Percentiles rank a stretch among this genome's conserved stretches.
Evolutionary conservation across 1,140 invertebrate species (phyloP).

Genomic region (Drosophila lacteicornis): DNA sequence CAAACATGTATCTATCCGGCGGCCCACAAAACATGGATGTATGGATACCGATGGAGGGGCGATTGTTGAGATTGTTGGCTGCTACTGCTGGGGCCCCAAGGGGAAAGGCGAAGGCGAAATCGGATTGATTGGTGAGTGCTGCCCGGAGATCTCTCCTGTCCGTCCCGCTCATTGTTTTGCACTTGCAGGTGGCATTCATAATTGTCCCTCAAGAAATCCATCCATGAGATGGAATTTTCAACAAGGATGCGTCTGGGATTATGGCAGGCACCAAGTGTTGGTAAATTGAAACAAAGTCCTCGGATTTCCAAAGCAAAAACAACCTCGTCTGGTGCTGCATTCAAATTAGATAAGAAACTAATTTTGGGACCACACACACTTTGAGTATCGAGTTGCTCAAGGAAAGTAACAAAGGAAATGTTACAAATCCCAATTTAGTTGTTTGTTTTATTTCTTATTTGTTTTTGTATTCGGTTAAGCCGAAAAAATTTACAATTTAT

Average conservation of each 20-base stretch:
- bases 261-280: constrained; percentile 32
- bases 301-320: constrained; percentile 3
- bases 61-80: constrained; percentile 24
- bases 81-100: constrained; percentile 2
- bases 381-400: not conserved
- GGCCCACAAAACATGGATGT: constrained; percentile 22
- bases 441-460: not conserved
- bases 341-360: constrained; percentile 32
- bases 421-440: not conserved
- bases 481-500: no score
- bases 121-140: constrained; percentile 58
- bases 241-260: constrained; percentile 26
- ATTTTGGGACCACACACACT: constrained; percentile 17
- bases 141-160: constrained; percentile 8
- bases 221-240: constrained; percentile 40
- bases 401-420: not conserved
- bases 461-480: not conserved
- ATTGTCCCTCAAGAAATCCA: constrained; percentile 45
- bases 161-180: constrained; percentile 27
- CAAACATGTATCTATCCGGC: constrained; percentile 42
- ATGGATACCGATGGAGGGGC: constrained; percentile 18
- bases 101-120: constrained; percentile 35
- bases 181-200: constrained; percentile 58
- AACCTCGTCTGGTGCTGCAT: constrained; percentile 10
- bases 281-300: constrained; percentile 50